These are phyloP conservation scores for Sitta europaea DNA, from an alignment of 2,113 vertebrate genomes.

Conservation along the genomic window DNA sequence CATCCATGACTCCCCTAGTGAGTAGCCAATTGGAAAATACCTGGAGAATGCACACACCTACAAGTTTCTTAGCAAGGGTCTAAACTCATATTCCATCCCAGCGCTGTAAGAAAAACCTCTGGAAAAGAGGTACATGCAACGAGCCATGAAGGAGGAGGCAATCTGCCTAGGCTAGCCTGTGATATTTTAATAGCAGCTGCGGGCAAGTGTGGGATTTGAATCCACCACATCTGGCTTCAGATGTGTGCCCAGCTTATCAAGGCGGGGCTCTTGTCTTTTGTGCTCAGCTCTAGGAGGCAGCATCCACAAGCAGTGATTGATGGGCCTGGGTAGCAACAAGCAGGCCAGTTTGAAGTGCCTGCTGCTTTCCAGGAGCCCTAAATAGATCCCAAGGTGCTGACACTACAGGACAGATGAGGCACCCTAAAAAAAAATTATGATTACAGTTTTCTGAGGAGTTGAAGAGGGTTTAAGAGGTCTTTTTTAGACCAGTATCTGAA, in stretches of 20 bases:
- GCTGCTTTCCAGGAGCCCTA: not conserved
- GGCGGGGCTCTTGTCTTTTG: accelerated
- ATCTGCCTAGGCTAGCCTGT: not conserved
- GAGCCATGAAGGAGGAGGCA: not conserved
- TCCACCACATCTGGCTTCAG: not conserved
- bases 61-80: not conserved
- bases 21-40: not conserved
- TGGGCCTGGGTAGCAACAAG: not conserved
- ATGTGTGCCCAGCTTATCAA: not conserved
- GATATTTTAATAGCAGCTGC: not conserved
- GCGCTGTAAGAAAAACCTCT: not conserved
- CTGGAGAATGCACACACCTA: not conserved
- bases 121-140: not conserved
- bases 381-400: not conserved
- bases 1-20: not conserved
- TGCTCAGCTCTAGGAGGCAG: not conserved
- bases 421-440: not conserved
- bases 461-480: not conserved
- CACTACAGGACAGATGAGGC: not conserved
- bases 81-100: not conserved
- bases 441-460: not conserved
- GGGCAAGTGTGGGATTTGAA: not conserved
- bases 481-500: not conserved
- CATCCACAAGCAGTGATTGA: not conserved
- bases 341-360: not conserved